Base-by-base conservation (phyloP, 2,888 invertebrate genomes). In the Caenorhabditis imperialis region DNA sequence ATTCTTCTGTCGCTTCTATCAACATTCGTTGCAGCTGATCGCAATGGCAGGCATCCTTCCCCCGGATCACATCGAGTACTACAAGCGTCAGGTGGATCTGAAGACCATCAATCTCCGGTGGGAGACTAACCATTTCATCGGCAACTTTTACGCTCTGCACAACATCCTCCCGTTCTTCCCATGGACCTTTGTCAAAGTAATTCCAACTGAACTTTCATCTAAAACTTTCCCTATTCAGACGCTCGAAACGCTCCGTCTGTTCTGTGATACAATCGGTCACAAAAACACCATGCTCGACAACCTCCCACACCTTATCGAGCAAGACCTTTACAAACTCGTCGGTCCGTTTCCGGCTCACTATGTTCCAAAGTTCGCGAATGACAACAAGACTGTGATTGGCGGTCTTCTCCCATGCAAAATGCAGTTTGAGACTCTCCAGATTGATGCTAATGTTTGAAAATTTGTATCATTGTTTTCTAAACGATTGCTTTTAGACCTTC, bases 21-120 rank as follows among this genome's bases (percentile, higher is more conserved):
- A 30, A 30, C 30, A 7, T 6, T 30, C 10, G 30, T 30, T 30
- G 10, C 10, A 7, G 6, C 30, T 10, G 3, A 5, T 30, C 33
- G 33, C 3, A 6, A 51, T 51, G 51, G 38, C 51, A 10, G 51
- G 37, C n/a, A 1, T 51, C 6, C 51, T 51, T 22, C 51, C 51
- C 6, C 51, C 51, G 3, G 51, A 51, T 23, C 51, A 51, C n/a
- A 38, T 51, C 25, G 51, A 37, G 38, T 16, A 25, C 20, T 51
- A 51, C 38, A 51, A 51, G 25, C 37, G 38, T 16, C 51, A 51
- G 38, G 38, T 38, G 8, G 38, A 51, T n/a, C 2, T 51, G 33
- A 51, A 51, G n/a, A 51, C 38, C 2, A 38, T 38, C 16, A 38
- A 51, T 38, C 51, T 51, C 5, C 51, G 51, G 8, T 14, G 5